phyloP scores from a whole-genome alignment of 2,888 invertebrate species.

The Andrena fulva region DNA sequence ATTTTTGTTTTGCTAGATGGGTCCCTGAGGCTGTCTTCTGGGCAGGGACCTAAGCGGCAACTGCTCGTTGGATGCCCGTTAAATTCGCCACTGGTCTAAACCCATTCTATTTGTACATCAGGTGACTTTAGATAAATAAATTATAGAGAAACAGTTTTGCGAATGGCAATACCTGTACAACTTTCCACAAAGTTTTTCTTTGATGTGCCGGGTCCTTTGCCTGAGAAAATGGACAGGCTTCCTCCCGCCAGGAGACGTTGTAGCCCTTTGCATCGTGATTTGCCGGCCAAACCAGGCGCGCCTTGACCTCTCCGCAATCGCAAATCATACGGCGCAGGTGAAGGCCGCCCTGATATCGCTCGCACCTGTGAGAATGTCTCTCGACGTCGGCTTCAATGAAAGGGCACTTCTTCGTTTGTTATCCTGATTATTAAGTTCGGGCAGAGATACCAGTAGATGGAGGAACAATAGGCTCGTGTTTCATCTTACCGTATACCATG shows the following conservation, averaged over 20 bases:
- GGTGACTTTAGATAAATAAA: background rate
- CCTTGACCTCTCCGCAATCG: constrained; percentile 74
- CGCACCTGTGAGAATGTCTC: constrained; percentile 75
- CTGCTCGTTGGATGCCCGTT: background rate
- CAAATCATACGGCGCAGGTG: constrained; percentile 75
- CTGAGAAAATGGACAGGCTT: constrained; percentile 61
- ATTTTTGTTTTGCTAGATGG: no score
- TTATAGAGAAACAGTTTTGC: background rate
- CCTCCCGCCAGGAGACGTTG: constrained; percentile 75
- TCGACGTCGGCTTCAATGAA: constrained; percentile 75
- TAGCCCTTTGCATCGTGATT: constrained; percentile 69
- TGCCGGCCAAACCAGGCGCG: constrained; percentile 74
- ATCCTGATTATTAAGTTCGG: constrained; percentile 58
- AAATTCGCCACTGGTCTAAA: background rate
- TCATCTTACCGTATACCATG: constrained; percentile 79
- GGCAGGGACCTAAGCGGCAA: no score
- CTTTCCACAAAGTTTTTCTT: constrained; percentile 52
- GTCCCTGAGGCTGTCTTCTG: no score
- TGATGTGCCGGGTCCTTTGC: constrained; percentile 21
- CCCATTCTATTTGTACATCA: background rate
- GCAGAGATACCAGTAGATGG: constrained; percentile 35
- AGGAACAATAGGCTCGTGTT: constrained; percentile 31
- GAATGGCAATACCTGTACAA: constrained; percentile 55
- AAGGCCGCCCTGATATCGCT: constrained; percentile 70
- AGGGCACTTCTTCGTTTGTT: constrained; percentile 71